A percentile compares a stretch with the other conserved stretches of the same genome.
Conservation (phyloP, 2,113 vertebrate genomes). For the Semnornis frantzii region DNA sequence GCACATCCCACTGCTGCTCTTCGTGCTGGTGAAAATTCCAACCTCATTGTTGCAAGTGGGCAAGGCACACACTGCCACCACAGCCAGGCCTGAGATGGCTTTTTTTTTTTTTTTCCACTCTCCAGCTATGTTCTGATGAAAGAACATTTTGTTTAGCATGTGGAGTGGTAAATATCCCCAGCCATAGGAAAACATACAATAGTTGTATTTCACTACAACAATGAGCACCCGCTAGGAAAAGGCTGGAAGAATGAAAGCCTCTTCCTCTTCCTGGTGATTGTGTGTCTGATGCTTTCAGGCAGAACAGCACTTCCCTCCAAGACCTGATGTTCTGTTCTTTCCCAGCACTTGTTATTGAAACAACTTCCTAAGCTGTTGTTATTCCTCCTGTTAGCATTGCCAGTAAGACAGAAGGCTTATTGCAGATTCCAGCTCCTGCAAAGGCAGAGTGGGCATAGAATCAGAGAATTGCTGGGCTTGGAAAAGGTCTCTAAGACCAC, state of each 20-base stretch:
- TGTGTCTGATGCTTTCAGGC: constrained; percentile 7
- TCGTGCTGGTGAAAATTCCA: neutral
- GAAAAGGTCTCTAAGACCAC: no score
- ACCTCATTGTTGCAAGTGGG: neutral
- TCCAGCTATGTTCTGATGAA: neutral
- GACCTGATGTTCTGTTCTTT: constrained; percentile 22
- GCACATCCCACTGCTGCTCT: neutral
- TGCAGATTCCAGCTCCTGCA: neutral
- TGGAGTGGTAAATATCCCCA: constrained; percentile 22
- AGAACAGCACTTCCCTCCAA: constrained; percentile 62
- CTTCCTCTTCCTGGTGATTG: constrained; percentile 69
- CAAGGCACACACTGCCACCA: neutral
- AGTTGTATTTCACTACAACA: constrained; percentile 51
- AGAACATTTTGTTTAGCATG: constrained; percentile 39
- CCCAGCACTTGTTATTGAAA: neutral
- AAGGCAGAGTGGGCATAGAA: neutral
- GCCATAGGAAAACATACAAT: constrained; percentile 41
- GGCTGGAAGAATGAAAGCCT: constrained; percentile 43
- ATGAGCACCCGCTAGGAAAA: constrained; percentile 51
- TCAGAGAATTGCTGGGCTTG: no score
- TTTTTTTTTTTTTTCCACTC: neutral
- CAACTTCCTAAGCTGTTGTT: constrained; percentile 58
- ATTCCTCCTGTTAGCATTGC: constrained; percentile 2
- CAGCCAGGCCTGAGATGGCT: neutral
- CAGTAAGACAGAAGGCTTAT: neutral